Base-by-base conservation (phyloP, 2,113 vertebrate genomes). In the Electrona antarctica region DNA sequence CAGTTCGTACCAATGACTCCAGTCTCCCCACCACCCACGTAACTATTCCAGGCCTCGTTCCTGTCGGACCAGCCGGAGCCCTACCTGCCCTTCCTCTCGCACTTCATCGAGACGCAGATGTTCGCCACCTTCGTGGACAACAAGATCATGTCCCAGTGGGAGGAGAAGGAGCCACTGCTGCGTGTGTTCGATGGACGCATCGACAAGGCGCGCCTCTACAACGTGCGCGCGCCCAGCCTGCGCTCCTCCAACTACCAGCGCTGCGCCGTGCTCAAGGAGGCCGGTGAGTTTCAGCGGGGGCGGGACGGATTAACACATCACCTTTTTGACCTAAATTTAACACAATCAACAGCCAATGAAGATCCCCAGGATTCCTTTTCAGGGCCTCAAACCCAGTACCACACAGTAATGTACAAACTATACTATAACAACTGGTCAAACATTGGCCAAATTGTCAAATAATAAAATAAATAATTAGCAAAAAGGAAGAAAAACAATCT, bases 21-120 rank as follows among this genome's bases (percentile, higher is more conserved):
- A 41, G 33, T 6, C 33, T 6, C 33, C 33, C 33, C 3, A 3
- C 29, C 33, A 45, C 21, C 54, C 7, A 41, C 41, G 21, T 28
- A 21, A 2, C 15, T 66, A 7, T 85, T 72, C 71, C 83, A 97
- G 96, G 95, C 96, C 67, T 98, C 96, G 8, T 98, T 97, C 85
- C 94, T 97, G 78, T 98, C 95, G 0, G 96, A 98, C 89, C 96
- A 98, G 78, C 95, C 96, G 0, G 96, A 97, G 87, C 96, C 95
- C 71, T 95, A 94, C 85, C 94, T 98, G 71, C 96, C 96, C 60
- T 98, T 98, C 86, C 95, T 98, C 76, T 98, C 96, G 5, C 95
- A 94, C 86, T 97, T 98, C 91, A 96, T 98, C 4, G 96, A 97
- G 91, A 98, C 96, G 1, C 96, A 98, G 91, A 98, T 97, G 95